phyloP scores from a whole-genome alignment of 2,797 vertebrate species.

The Microhierax caerulescens region DNA sequence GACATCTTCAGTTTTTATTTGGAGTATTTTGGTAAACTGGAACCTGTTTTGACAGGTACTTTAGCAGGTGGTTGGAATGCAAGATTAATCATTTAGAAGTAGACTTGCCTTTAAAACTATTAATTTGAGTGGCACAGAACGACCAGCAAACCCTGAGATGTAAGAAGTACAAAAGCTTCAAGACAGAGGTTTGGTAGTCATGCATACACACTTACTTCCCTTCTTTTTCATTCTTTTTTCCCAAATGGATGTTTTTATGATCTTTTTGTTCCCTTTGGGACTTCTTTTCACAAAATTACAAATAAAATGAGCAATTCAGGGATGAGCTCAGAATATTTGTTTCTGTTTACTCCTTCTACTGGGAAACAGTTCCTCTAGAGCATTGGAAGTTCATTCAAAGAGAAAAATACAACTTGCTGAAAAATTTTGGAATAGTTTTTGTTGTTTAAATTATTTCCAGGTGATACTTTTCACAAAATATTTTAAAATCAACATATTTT shows the following conservation, averaged over 20 bases:
- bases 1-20: neutral
- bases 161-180: neutral
- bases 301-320: neutral
- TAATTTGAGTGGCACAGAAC: neutral
- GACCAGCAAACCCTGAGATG: neutral
- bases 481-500: neutral
- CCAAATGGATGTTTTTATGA: neutral
- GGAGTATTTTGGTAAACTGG: neutral
- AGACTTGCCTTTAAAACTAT: neutral
- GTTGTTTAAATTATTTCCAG: neutral
- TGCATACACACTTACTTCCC: neutral
- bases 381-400: neutral
- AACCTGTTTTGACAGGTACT: neutral
- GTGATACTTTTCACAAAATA: neutral
- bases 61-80: neutral
- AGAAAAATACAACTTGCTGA: neutral
- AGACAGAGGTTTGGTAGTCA: fast-evolving
- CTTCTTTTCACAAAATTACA: neutral
- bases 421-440: neutral
- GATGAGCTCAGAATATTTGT: neutral
- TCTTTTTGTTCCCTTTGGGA: neutral
- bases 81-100: neutral
- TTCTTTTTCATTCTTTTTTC: no score
- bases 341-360: neutral
- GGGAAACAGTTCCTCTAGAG: neutral